Base-by-base conservation (phyloP, 2,888 invertebrate species). In the Xestia xanthographa region DNA sequence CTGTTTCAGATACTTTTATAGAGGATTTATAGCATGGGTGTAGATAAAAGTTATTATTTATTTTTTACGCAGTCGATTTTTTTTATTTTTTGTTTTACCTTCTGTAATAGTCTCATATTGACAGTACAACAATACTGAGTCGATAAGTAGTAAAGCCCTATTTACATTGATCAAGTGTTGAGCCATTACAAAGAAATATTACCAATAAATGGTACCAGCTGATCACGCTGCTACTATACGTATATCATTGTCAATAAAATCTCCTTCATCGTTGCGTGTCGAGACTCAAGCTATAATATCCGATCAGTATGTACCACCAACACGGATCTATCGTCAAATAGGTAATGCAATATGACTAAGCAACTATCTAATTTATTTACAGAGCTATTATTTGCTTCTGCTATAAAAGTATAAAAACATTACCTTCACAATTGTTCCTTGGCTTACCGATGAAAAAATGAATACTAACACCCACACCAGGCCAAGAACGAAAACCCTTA, bases 381-480 rank as follows among this genome's bases (percentile, higher is more conserved):
- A 9, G 8, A n/a, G 5, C 22, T 38, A 60, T 20, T 34, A 60
- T 63, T 20, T 72, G 38, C 41, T 53, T 71, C 41, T 34, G 22
- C 8, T 45, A 41, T 43, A 4, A n/a, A 75, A 56, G 22, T 50
- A 20, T 34, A 41, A 20, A 71, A 60, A 38, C 9, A 26, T 72
- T 68, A 94, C 95, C 92, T 92, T 94, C 56, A 94, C 63, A 72
- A 94, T 85, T 11, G 90, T 90, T 69, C 91, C 90, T 73, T 92
- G 91, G 12, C 92, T 89, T 38, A 92, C 87, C 1, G 94, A 91
- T 5, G 94, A 88, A n/a, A 93, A 85, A 77, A 94, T 91, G 81
- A 95, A 95, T 80, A 93, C 93, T 38, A 88, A 81, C 66, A 94
- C 89, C 95, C 95, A 95, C n/a, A 94, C 91, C 3, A 95, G 68